phyloP scores from a whole-genome alignment of 2,797 vertebrate species.

The Karalla daura region DNA sequence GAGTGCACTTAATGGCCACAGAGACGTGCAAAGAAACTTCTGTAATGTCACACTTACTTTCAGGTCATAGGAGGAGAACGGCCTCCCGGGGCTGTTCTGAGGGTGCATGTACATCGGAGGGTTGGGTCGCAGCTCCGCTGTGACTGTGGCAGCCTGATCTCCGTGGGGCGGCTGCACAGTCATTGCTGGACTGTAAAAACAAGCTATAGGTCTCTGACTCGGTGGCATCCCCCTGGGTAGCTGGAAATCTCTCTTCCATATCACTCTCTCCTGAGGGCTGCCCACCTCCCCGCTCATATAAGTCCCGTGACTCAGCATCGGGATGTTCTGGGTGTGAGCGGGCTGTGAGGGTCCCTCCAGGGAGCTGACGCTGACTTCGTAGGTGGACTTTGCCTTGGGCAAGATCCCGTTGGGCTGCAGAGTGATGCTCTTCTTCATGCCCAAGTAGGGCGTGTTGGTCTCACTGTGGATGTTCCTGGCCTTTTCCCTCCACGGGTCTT shows the following conservation, averaged over 20 bases:
- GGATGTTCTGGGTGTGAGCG: conserved; percentile 69
- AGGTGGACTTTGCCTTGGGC: conserved; percentile 89
- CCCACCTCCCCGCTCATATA: conserved; percentile 73
- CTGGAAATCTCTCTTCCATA: conserved; percentile 83
- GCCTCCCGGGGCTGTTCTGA: conserved; percentile 87
- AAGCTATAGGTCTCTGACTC: conserved; percentile 88
- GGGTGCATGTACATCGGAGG: conserved; percentile 88
- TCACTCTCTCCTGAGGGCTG: conserved; percentile 81
- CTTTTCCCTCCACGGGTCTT: conserved; percentile 88
- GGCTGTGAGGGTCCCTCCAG: conserved; percentile 68
- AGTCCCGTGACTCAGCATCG: conserved; percentile 70
- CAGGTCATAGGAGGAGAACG: conserved; percentile 87
- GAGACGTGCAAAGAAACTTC: conserved; percentile 19
- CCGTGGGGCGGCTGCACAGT: conserved; percentile 76
- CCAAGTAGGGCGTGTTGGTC: conserved; percentile 89
- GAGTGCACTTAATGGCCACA: conserved; percentile 9
- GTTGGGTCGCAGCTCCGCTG: conserved; percentile 79
- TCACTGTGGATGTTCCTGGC: conserved; percentile 87
- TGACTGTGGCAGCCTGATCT: conserved; percentile 67
- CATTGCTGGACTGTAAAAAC: conserved; percentile 83
- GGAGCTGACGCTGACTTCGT: conserved; percentile 86
- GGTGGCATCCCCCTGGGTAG: conserved; percentile 74
- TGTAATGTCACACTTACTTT: conserved; percentile 84
- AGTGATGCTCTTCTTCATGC: conserved; percentile 84
- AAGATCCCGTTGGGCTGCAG: conserved; percentile 90